Conservation (phyloP, 1,140 invertebrate genomes). For the Drosophila gunungcola region DNA sequence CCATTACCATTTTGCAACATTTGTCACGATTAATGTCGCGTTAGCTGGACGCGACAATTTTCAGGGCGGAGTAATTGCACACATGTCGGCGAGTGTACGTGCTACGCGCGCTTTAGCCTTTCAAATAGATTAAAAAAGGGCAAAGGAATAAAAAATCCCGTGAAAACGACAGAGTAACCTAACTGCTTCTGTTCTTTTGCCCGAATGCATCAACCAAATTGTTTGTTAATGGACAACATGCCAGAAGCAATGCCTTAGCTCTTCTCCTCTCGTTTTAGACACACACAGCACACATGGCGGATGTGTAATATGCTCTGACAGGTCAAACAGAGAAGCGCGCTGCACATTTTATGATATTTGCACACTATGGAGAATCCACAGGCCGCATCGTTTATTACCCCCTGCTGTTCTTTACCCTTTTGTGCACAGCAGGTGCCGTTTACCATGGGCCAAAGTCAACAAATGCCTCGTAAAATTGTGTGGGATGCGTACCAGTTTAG, state of each 20-base stretch:
- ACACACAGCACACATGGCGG: slow-evolving; percentile 39
- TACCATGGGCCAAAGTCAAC: slow-evolving; percentile 5
- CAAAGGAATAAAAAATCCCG: background rate
- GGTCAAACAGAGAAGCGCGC: slow-evolving; percentile 40
- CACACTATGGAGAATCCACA: slow-evolving; percentile 21
- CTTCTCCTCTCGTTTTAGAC: slow-evolving; percentile 14
- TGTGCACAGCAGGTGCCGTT: slow-evolving; percentile 36
- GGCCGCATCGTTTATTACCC: background rate
- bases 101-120: slow-evolving; percentile 17
- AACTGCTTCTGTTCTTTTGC: slow-evolving; percentile 13
- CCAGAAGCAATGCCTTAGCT: background rate
- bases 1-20: slow-evolving; percentile 45
- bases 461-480: background rate
- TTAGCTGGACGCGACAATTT: slow-evolving; percentile 38
- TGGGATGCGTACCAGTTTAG: too few species aligned
- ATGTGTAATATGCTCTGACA: slow-evolving; percentile 52
- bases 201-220: slow-evolving; percentile 39
- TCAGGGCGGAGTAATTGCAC: slow-evolving; percentile 46
- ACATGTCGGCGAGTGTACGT: slow-evolving; percentile 19
- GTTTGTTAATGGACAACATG: slow-evolving; percentile 46
- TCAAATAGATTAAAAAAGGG: slow-evolving; percentile 42
- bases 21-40: slow-evolving; percentile 50
- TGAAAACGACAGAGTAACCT: slow-evolving; percentile 12
- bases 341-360: slow-evolving; percentile 53
- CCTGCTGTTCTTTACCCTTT: slow-evolving; percentile 13